Conservation (phyloP, 2,888 invertebrate species). For the Lasiommata megera region DNA sequence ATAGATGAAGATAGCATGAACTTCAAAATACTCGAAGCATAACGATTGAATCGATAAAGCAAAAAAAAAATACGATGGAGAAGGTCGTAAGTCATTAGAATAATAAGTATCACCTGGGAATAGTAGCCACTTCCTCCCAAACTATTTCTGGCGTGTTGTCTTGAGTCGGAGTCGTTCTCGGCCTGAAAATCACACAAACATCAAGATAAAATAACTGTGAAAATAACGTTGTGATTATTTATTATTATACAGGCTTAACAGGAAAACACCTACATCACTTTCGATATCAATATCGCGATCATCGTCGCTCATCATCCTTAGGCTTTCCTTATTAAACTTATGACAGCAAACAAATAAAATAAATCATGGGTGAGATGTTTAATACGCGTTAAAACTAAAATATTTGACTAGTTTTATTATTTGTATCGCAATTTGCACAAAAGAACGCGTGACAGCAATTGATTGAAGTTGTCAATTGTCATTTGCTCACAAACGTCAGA, state of each 20-base stretch:
- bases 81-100: conserved; percentile 3
- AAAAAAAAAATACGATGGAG: background rate
- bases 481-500: conserved; percentile 1
- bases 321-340: conserved; percentile 11
- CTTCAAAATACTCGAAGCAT: background rate
- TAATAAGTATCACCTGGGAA: conserved; percentile 83
- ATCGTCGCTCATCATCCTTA: conserved; percentile 92
- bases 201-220: conserved; percentile 33
- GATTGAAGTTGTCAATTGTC: conserved; percentile 22
- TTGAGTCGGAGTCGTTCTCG: conserved; percentile 89
- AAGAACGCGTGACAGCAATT: conserved; percentile 52
- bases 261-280: conserved; percentile 90
- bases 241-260: conserved; percentile 30
- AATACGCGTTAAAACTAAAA: conserved; percentile 18
- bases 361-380: conserved; percentile 23
- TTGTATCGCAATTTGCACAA: conserved; percentile 33
- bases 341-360: conserved; percentile 20
- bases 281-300: conserved; percentile 97
- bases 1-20: too few relatives aligned
- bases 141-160: conserved; percentile 83
- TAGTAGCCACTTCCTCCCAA: conserved; percentile 85
- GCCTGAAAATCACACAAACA: conserved; percentile 78
- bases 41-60: background rate
- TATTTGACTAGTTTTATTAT: conserved; percentile 29
- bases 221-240: conserved; percentile 44